Conservation (phyloP, 2,113 vertebrate genomes). For the Genyomyrus donnyi region DNA sequence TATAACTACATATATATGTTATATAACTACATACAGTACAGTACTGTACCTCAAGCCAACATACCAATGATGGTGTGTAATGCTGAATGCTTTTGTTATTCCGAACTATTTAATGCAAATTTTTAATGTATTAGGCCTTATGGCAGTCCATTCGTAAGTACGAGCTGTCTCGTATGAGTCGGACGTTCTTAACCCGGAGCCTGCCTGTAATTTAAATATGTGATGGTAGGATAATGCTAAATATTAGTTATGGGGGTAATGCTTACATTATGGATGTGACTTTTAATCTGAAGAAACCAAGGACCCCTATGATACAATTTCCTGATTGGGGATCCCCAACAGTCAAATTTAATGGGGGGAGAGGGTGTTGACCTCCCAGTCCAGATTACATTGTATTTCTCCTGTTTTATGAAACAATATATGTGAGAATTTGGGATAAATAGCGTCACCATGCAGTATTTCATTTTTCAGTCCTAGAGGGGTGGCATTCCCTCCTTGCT, state of each 20-base stretch:
- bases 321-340: neutral
- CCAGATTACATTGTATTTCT: neutral
- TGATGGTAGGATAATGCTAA: conserved; percentile 5
- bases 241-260: conserved; percentile 1
- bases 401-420: neutral
- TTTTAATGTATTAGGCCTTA: no score
- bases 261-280: neutral
- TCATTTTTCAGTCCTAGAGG: neutral
- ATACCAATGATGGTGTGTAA: no score
- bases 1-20: no score
- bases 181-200: no score
- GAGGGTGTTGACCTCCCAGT: neutral
- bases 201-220: conserved; percentile 33
- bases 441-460: neutral
- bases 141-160: no score
- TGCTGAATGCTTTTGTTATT: no score
- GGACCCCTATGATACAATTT: neutral
- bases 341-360: neutral
- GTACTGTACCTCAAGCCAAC: no score
- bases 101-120: no score
- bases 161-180: no score
- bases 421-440: neutral
- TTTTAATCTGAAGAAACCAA: neutral
- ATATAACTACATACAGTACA: no score
- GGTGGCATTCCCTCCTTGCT: neutral